Percentiles rank a stretch among this genome's conserved stretches.
These are phyloP conservation scores for Notamacropus eugenii DNA, from an alignment of 2,797 vertebrate genomes.

Conservation along the genomic window DNA sequence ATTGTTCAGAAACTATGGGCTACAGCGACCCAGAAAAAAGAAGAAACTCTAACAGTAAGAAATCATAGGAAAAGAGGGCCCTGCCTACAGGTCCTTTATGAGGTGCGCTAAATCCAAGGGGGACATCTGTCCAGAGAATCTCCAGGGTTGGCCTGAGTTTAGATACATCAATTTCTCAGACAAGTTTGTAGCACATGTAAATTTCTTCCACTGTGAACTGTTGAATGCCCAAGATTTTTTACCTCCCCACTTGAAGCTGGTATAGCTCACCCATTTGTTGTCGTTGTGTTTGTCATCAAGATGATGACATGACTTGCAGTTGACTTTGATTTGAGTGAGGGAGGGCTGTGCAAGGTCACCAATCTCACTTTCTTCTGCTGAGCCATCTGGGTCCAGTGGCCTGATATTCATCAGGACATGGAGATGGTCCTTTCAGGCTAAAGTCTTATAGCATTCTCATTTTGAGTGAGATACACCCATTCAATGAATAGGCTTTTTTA, in stretches of 20 bases:
- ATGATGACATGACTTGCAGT: too few species aligned
- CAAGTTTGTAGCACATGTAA: background rate
- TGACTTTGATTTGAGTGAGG: too few species aligned
- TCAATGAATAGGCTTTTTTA: too few species aligned
- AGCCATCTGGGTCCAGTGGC: too few species aligned
- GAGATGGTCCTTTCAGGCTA: too few species aligned
- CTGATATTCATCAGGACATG: too few species aligned
- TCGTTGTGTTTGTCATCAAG: too few species aligned
- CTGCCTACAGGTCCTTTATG: background rate
- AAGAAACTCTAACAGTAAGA: background rate
- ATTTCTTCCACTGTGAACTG: conserved; percentile 1
- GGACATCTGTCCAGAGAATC: background rate
- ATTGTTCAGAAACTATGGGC: background rate
- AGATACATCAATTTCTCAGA: background rate
- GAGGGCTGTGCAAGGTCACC: too few species aligned
- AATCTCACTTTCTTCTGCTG: too few species aligned
- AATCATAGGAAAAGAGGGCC: background rate
- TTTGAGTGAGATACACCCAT: too few species aligned
- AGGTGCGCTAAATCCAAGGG: background rate
- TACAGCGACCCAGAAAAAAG: background rate
- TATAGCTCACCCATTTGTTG: background rate
- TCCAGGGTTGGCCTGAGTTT: background rate
- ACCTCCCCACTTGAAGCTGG: background rate
- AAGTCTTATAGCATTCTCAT: too few species aligned
- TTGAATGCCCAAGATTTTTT: background rate